Evolutionary conservation across 2,113 vertebrate genomes (phyloP).

Genomic region (Perca schrenkii): DNA sequence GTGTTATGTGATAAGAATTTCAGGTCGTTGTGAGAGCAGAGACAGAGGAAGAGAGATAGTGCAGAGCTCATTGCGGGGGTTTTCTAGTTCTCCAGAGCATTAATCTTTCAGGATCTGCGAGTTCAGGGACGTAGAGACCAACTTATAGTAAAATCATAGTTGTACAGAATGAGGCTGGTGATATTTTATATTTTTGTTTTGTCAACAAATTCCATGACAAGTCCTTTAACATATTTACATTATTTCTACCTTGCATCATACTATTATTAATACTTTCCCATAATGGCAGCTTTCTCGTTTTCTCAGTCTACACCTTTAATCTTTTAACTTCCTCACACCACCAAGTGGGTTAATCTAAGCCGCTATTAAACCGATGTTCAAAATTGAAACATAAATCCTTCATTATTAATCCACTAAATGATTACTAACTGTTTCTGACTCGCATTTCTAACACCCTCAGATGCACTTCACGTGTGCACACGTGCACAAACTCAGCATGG

Average conservation of each 20-base stretch:
- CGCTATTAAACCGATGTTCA: conserved; percentile 30
- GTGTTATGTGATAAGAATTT: conserved; percentile 17
- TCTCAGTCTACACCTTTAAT: background rate
- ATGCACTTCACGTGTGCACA: background rate
- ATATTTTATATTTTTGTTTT: background rate
- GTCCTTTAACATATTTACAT: background rate
- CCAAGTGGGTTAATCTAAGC: background rate
- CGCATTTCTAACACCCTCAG: conserved; percentile 14
- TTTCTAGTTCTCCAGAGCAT: conserved; percentile 45
- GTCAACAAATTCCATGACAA: conserved; percentile 3
- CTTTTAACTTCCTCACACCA: background rate
- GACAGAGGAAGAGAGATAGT: conserved; percentile 21
- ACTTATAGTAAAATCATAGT: background rate
- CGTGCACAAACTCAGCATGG: conserved; percentile 9
- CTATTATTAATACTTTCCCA: background rate
- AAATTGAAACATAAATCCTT: conserved; percentile 29
- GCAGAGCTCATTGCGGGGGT: conserved; percentile 54
- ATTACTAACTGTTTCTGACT: conserved; percentile 33
- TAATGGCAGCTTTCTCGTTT: background rate
- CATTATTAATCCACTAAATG: conserved; percentile 33
- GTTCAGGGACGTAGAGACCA: conserved; percentile 23
- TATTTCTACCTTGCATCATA: background rate
- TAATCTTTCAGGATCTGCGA: conserved; percentile 54
- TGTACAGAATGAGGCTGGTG: background rate
- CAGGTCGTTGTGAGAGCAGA: conserved; percentile 4